Evolutionary conservation across 2,113 vertebrate species (phyloP).

Genomic region (Gobiocypris rarus): DNA sequence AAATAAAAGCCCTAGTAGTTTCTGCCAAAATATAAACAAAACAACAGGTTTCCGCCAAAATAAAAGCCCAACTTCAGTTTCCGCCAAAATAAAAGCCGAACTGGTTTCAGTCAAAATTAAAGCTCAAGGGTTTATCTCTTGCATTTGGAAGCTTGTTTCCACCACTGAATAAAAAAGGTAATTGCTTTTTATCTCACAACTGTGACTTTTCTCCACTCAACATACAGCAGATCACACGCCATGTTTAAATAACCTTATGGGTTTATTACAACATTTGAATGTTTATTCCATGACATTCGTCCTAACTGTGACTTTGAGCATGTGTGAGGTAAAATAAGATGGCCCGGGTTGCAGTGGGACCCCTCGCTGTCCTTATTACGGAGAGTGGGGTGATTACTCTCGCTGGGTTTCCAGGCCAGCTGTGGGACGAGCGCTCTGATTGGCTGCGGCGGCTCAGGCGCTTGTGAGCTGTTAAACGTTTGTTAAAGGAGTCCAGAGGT

Average conservation of each 20-base stretch:
- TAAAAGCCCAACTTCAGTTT: too few relatives aligned
- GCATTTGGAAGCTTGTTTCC: too few relatives aligned
- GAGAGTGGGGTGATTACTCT: constrained; percentile 15
- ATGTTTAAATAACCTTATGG: not conserved
- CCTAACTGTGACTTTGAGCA: constrained; percentile 53
- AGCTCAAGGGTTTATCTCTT: too few relatives aligned
- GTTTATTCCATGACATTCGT: not conserved
- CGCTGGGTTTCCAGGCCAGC: constrained; percentile 65
- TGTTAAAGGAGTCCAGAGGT: not conserved
- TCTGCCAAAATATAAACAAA: too few relatives aligned
- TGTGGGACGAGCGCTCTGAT: constrained; percentile 36
- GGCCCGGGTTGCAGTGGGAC: constrained; percentile 52
- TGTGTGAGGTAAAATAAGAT: constrained; percentile 66
- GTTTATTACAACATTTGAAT: not conserved
- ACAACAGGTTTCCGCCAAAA: too few relatives aligned
- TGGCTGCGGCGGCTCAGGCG: constrained; percentile 39
- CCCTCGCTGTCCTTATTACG: constrained; percentile 62
- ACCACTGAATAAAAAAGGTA: too few relatives aligned
- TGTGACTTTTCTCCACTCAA: not conserved
- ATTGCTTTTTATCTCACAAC: too few relatives aligned
- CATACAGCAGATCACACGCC: not conserved
- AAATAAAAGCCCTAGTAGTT: too few relatives aligned
- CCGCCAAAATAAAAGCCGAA: too few relatives aligned
- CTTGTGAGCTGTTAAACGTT: constrained; percentile 27
- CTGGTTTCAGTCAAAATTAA: too few relatives aligned